phyloP scores from a whole-genome alignment of 2,888 invertebrate species.

The Dicyrtomina minuta region DNA sequence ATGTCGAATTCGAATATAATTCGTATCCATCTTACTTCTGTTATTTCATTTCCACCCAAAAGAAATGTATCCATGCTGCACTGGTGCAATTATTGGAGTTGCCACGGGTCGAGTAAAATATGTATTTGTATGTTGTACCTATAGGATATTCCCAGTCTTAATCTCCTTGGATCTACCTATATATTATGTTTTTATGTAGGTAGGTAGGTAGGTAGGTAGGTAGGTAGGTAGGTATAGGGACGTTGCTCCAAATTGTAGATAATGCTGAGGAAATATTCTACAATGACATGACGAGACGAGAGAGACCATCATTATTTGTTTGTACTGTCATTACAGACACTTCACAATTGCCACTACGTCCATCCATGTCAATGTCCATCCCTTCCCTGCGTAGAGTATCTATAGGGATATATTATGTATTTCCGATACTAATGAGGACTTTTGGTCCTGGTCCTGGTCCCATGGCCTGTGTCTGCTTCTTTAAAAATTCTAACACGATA shows the following conservation, averaged over 20 bases:
- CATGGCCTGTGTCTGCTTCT: no score
- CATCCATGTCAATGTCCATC: not conserved
- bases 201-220: no score
- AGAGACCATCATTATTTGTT: constrained; percentile 30
- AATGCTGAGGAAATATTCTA: constrained; percentile 24
- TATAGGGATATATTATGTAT: not conserved
- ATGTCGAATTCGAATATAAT: constrained; percentile 6
- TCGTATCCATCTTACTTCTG: constrained; percentile 12
- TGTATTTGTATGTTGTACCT: no score
- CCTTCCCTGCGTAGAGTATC: no score
- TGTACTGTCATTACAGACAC: constrained; percentile 3
- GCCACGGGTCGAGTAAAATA: no score
- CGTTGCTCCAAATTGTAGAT: constrained; percentile 20
- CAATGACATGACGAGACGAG: constrained; percentile 29
- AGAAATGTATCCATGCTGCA: no score
- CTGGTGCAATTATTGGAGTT: no score
- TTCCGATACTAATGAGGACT: no score
- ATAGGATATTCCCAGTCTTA: not conserved
- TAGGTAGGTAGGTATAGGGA: no score
- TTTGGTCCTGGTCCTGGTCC: no score
- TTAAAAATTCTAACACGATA: no score
- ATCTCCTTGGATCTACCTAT: not conserved
- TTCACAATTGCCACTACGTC: not conserved
- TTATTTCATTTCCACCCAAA: not conserved
- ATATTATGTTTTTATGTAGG: no score